Evolutionary conservation across 2,113 vertebrate genomes (phyloP), one percentile per base, ranked within the genome.

Genomic region (Istiophorus platypterus): DNA sequence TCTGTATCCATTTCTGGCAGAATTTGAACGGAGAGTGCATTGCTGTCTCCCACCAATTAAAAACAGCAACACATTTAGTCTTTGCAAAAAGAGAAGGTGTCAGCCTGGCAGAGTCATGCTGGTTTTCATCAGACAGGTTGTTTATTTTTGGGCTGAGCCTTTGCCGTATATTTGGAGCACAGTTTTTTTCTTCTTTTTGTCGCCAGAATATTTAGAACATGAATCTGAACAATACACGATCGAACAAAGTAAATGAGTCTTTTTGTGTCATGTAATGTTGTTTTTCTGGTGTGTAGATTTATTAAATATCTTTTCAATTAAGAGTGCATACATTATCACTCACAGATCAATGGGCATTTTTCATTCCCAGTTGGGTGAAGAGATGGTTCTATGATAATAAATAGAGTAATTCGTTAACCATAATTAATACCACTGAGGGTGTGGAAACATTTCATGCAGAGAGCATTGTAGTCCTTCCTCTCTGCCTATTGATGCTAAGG

Each of bases 331-430:
- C 22, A 68, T 56, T 56, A 72, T 67, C 7, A 27, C 62, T 76
- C 17, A 41, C 49, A 72, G 45, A 77, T 82, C 34, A 76, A 49
- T 72, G 29, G 39, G 20, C 24, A 42, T 41, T 56, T 63, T 11
- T 34, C 31, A 34, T 34, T 52, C n/a, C 17, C 27, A 39, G 26
- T 31, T 41, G 52, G 20, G 24, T 24, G 62, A 67, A 31, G 37
- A 72, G 61, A 41, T 6, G 54, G 18, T 57, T 2, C 37, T 14
- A 58, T 65, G 57, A 52, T 63, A 56, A 64, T 70, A 49, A 77
- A 61, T 20, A 63, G 5, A 1, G 20, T 24, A 14, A 26, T 62
- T 22, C 13, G 52, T 58, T 49, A 61, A 56, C 15, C 27, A 54
- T 42, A 59, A 68, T 72, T 34, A 31, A 59, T 59, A 47, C 29